Base-by-base conservation (phyloP, 1,140 invertebrate genomes). In the Camponotus floridanus region DNA sequence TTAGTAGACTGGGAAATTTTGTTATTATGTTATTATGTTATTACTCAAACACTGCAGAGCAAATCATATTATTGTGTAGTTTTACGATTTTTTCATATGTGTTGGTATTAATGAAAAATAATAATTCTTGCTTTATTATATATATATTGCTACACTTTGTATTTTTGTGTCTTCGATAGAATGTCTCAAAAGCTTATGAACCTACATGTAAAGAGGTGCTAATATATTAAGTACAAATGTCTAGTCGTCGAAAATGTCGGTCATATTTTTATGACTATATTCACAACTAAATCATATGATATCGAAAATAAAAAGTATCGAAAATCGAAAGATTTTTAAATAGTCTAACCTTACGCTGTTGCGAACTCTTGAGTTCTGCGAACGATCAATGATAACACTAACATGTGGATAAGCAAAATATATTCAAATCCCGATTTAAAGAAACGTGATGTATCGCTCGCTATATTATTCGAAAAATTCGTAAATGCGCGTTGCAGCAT, bases 381-480 rank as follows among this genome's bases (percentile, higher is more conserved):
- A 67, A 13, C 42, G 5, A 51, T 3, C 13, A 55, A 68, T 31
- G 55, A 67, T 45, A 68, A n/a, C 45, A 33, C 6, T 80, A 48
- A 70, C 21, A 80, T 80, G 76, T 48, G 64, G 45, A 79, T 67
- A 76, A 45, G 26, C 74, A 79, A 80, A 45, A 15, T 57, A 33
- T n/a, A 39, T 55, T 6, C 15, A 31, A 80, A 80, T 55, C 45
- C 2, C 33, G 9, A 80, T 68, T 7, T 9, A 15, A 70, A 70
- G 21, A 55, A 80, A 80, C 15, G 8, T 70, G 64, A 80, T 70
- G 18, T 42, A 39, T 70, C n/a, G 18, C n/a, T 51, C 42, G 21
- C 33, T 18, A 15, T 9, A 36, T 68, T 7, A 55, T 79, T 6
- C 15, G n/a, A 79, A 18, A 68, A 21, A 70, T 80, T 55, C 26